These are phyloP conservation scores for Flexamia atlantica DNA, from an alignment of 2,888 invertebrate genomes.

Conservation along the genomic window DNA sequence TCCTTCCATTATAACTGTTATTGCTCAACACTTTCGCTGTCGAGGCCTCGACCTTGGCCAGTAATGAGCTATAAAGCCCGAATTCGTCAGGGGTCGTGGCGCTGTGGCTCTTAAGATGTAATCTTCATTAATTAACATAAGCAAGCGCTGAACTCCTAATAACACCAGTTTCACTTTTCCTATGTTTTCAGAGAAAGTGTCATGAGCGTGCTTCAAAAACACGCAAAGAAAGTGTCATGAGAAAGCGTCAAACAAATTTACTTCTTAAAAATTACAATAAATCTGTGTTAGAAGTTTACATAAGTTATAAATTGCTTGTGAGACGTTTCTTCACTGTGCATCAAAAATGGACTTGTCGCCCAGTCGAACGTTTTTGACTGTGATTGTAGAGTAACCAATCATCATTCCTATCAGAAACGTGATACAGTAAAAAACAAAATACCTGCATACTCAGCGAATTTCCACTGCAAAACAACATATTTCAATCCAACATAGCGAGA, in stretches of 20 bases:
- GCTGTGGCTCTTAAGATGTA: conserved; percentile 15
- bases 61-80: conserved; percentile 31
- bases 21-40: conserved; percentile 18
- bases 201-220: background rate
- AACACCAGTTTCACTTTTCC: conserved; percentile 38
- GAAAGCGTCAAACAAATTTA: background rate
- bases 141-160: conserved; percentile 25
- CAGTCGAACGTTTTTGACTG: too few relatives aligned
- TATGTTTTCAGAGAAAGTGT: conserved; percentile 40
- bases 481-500: too few relatives aligned
- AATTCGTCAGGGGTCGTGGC: conserved; percentile 43
- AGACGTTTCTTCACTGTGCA: too few relatives aligned
- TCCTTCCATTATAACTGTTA: background rate
- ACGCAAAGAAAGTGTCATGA: too few relatives aligned
- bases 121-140: conserved; percentile 43
- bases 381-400: too few relatives aligned
- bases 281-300: background rate
- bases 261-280: background rate
- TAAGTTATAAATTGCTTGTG: too few relatives aligned
- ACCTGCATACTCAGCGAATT: too few relatives aligned
- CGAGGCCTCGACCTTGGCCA: background rate
- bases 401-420: too few relatives aligned
- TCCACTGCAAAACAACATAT: too few relatives aligned
- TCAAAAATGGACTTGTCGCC: too few relatives aligned
- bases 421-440: too few relatives aligned